These are phyloP conservation scores for Spatula clypeata DNA, from an alignment of 2,797 vertebrate species.

Conservation along the genomic window DNA sequence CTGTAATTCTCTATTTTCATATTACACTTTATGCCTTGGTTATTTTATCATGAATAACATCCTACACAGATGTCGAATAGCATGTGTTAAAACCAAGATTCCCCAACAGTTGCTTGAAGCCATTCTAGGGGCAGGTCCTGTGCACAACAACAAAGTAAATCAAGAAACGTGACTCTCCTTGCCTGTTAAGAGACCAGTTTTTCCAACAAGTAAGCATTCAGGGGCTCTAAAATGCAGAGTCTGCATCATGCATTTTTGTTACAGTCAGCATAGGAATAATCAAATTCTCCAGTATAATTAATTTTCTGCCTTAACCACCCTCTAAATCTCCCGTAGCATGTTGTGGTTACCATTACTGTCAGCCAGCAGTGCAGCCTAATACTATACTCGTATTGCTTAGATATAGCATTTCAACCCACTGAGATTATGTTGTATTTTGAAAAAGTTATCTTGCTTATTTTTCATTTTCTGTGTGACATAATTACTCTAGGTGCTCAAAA, in stretches of 20 bases:
- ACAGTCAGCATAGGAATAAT: neutral
- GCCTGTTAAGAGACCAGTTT: neutral
- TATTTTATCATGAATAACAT: neutral
- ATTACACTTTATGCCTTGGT: neutral
- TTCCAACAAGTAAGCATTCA: neutral
- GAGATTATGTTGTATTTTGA: neutral
- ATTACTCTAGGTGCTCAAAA: neutral
- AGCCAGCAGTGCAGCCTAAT: neutral
- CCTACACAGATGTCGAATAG: neutral
- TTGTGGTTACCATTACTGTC: neutral
- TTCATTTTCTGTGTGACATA: neutral
- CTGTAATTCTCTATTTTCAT: neutral
- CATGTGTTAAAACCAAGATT: neutral
- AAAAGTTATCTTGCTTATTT: neutral
- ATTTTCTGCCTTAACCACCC: neutral
- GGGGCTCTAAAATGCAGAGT: neutral
- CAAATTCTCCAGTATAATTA: neutral
- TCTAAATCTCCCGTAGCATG: neutral
- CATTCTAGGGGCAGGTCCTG: neutral
- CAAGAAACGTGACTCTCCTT: neutral
- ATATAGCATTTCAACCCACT: neutral
- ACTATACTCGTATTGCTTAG: neutral
- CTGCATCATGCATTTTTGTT: neutral
- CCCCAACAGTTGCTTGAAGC: neutral
- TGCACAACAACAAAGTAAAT: neutral